Percentiles rank a stretch among this genome's conserved stretches.
phyloP scores from a whole-genome alignment of 2,113 vertebrate genomes.

The Larimichthys polyactis region DNA sequence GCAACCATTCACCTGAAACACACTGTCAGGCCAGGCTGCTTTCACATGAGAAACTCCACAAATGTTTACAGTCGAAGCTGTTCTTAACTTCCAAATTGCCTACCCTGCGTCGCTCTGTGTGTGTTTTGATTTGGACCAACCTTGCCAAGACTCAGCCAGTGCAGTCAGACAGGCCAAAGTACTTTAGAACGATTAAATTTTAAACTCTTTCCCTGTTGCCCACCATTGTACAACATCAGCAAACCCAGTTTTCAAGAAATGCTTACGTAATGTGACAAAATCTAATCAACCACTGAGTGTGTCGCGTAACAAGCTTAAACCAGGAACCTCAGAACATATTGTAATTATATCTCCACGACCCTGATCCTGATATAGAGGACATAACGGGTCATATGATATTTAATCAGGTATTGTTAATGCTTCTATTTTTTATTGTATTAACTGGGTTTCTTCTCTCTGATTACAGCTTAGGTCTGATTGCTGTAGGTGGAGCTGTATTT shows the following conservation, averaged over 20 bases:
- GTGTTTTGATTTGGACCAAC: slow-evolving; percentile 21
- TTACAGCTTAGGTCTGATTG: slow-evolving; percentile 33
- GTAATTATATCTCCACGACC: slow-evolving; percentile 46
- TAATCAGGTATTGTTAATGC: slow-evolving; percentile 27
- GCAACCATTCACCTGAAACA: background rate
- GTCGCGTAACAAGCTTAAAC: slow-evolving; percentile 58
- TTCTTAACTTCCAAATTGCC: slow-evolving; percentile 24
- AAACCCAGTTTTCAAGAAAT: slow-evolving; percentile 50
- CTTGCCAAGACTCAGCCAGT: slow-evolving; percentile 14
- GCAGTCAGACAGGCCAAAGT: slow-evolving; percentile 48
- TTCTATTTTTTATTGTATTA: slow-evolving; percentile 24
- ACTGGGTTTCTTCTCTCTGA: slow-evolving; percentile 24
- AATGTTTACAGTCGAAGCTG: slow-evolving; percentile 20
- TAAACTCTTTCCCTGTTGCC: slow-evolving; percentile 53
- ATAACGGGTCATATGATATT: slow-evolving; percentile 40
- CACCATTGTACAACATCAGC: background rate
- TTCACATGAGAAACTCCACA: slow-evolving; percentile 5
- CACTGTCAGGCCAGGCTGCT: background rate
- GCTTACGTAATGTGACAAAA: slow-evolving; percentile 48
- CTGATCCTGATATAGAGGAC: slow-evolving; percentile 13
- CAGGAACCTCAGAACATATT: slow-evolving; percentile 38
- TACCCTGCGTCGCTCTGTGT: slow-evolving; percentile 26
- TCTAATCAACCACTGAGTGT: slow-evolving; percentile 53
- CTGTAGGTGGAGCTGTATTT: slow-evolving; percentile 38
- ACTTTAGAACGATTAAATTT: slow-evolving; percentile 64